A percentile compares a stretch with the other conserved stretches of the same genome.
phyloP scores from a whole-genome alignment of 2,888 invertebrate genomes.

The Ametastegia equiseti region DNA sequence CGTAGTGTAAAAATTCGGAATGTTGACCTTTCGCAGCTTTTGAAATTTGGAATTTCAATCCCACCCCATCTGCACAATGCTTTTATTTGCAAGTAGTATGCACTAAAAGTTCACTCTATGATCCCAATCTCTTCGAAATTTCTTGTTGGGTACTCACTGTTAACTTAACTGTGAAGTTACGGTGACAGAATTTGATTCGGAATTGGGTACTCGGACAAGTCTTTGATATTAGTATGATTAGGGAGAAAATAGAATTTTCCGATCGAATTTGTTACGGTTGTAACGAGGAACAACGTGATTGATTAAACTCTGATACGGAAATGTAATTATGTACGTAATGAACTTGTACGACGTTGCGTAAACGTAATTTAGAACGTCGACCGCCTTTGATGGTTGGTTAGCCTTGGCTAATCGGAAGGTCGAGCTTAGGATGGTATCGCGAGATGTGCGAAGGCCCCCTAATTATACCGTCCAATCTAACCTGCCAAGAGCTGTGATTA shows the following conservation, averaged over 20 bases:
- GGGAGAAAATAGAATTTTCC: neutral
- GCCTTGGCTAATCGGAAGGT: conserved; percentile 29
- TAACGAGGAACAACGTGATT: neutral
- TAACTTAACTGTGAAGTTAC: no score
- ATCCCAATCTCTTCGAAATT: no score
- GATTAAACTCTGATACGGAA: neutral
- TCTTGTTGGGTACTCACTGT: no score
- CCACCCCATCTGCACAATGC: no score
- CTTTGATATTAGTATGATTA: neutral
- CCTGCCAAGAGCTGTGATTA: conserved; percentile 30
- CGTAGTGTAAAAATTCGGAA: no score
- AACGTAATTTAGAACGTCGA: conserved; percentile 32
- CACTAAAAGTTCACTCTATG: no score
- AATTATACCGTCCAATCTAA: conserved; percentile 41
- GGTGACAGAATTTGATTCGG: no score
- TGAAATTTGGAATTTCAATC: no score
- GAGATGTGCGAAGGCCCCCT: conserved; percentile 7
- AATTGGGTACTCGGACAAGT: no score
- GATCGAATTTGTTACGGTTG: neutral
- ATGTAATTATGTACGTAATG: conserved; percentile 14
- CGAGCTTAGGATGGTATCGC: conserved; percentile 28
- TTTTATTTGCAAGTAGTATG: no score
- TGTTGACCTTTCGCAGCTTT: no score
- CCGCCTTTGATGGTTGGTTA: conserved; percentile 29
- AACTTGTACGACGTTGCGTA: conserved; percentile 24